Conservation (phyloP, 2,797 vertebrate species). For the Otus scops region DNA sequence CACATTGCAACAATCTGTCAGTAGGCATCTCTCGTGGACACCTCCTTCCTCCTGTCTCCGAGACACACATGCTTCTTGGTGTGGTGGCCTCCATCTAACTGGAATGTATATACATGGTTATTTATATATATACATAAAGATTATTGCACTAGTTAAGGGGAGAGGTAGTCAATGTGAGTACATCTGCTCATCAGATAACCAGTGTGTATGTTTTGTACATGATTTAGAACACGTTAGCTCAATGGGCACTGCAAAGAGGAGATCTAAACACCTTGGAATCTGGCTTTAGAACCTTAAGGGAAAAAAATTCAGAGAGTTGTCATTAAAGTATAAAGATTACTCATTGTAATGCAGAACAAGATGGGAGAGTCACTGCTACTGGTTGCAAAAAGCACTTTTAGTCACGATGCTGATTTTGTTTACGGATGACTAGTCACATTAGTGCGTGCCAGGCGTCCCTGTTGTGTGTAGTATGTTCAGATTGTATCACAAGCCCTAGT, state of each 20-base stretch:
- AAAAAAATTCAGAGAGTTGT: neutral
- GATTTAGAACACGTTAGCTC: neutral
- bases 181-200: neutral
- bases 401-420: neutral
- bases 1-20: fast-evolving
- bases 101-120: neutral
- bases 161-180: neutral
- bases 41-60: neutral
- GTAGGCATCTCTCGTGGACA: neutral
- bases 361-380: neutral
- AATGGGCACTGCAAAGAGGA: neutral
- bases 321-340: neutral
- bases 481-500: neutral
- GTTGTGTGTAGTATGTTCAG: neutral
- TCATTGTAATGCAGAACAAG: neutral
- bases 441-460: neutral
- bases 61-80: fast-evolving
- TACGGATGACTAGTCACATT: neutral
- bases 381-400: neutral
- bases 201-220: neutral
- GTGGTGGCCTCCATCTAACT: neutral
- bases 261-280: neutral
- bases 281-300: neutral
- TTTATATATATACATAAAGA: neutral
- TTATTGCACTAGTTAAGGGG: neutral